Base-by-base conservation (phyloP, 2,888 invertebrate genomes). In the Brenthis hecate region DNA sequence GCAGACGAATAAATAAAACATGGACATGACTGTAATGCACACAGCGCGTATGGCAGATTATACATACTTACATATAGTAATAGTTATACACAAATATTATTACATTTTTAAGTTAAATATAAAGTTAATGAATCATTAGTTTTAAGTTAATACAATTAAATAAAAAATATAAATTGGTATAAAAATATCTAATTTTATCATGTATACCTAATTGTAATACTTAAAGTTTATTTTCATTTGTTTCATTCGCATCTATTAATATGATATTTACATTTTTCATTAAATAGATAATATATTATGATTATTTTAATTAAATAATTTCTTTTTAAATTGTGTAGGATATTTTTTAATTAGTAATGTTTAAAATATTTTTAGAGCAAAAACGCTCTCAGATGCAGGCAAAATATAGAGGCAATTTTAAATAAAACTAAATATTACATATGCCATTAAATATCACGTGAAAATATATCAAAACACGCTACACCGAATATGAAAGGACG, bases 1-100 rank as follows among this genome's bases (percentile, higher is more conserved):
- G 79, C 83, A 85, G 82, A 85, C 85, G 84, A 82, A 85, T 88
- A 87, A 89, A 87, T 87, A 87, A 89, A 88, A 88, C 85, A 85
- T 83, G 80, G 76, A 77, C 81, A 71, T 76, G 63, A 74, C 66
- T 67, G 84, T 88, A 89, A 89, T 88, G 88, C 87, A 87, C 84
- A 72, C 83, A 80, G 77, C 79, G 81, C 80, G 80, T 80, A 79
- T 60, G 50, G 61, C 16, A 43, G 55, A 65, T 48, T 68, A 65
- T 60, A 48, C 16, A 11, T 61, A 61, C 57, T 1, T 61, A 13
- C 13, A 55, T 55, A 32, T 13, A 19, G 19, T 36, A 48, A 43
- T 43, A 62, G 51, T 36, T 58, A 48, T 48, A 43, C 14, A 58
- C 14, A 48, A 6, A 6, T 43, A 23, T 13, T 36, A n/a, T 4